Evolutionary conservation across 2,113 vertebrate genomes (phyloP).

Genomic region (Syngnathus floridae): DNA sequence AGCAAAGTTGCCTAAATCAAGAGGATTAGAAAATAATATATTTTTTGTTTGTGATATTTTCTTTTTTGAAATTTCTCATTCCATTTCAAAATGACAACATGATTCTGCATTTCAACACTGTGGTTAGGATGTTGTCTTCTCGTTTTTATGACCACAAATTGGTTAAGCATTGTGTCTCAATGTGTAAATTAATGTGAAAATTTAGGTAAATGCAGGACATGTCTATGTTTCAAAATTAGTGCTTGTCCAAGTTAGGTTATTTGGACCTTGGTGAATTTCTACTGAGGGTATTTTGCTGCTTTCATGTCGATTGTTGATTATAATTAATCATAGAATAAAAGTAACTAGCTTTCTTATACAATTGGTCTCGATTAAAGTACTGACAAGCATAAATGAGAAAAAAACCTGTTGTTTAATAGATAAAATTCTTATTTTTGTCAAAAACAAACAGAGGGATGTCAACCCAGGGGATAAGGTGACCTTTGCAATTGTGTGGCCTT

Average conservation of each 20-base stretch:
- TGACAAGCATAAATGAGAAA: neutral
- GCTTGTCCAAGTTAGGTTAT: neutral
- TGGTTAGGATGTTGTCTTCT: neutral
- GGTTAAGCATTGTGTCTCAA: neutral
- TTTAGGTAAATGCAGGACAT: neutral
- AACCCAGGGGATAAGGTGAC: conserved; percentile 38
- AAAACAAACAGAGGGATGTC: conserved; percentile 30
- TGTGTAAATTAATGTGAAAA: neutral
- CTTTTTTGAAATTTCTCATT: neutral
- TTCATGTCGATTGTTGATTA: neutral
- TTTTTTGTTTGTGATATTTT: neutral
- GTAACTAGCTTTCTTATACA: neutral
- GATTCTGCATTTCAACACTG: neutral
- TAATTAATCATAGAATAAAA: neutral
- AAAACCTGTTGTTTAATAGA: neutral
- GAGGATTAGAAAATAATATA: neutral
- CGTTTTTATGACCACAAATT: neutral
- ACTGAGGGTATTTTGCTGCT: neutral
- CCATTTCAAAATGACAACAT: neutral
- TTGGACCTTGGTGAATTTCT: no score
- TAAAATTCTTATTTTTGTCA: neutral
- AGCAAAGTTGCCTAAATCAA: neutral
- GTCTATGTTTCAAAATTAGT: neutral
- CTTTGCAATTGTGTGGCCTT: conserved; percentile 42
- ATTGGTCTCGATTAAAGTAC: neutral